Evolutionary conservation across 1,140 invertebrate genomes (phyloP).

Genomic region (Adelges cooleyi): DNA sequence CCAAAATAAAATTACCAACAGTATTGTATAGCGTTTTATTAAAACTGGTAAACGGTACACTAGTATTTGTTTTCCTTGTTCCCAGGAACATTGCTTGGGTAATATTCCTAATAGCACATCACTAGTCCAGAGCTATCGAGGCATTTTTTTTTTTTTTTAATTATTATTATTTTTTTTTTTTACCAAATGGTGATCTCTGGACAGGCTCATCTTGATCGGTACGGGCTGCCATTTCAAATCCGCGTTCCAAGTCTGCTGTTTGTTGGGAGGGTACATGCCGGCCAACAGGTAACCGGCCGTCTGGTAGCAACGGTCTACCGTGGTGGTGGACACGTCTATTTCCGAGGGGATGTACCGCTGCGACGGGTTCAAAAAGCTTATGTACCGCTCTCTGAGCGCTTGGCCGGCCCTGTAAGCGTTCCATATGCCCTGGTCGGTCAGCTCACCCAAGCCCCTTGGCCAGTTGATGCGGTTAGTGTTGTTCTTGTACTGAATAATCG

Average conservation of each 20-base stretch:
- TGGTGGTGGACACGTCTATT: constrained; percentile 2
- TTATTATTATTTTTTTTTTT: too few relatives aligned
- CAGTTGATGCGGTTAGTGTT: constrained; percentile 52
- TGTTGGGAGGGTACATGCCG: constrained; percentile 21
- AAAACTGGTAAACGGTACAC: too few relatives aligned
- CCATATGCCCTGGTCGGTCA: constrained; percentile 48
- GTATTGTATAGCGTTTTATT: too few relatives aligned
- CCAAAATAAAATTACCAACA: too few relatives aligned
- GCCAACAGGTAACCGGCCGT: constrained; percentile 4
- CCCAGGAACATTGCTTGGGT: too few relatives aligned
- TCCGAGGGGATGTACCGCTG: background rate
- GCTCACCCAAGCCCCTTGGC: constrained; percentile 63
- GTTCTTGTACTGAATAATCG: background rate
- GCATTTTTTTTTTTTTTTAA: too few relatives aligned
- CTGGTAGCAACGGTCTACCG: constrained; percentile 13
- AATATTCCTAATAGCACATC: too few relatives aligned
- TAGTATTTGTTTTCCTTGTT: too few relatives aligned
- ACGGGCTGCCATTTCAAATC: constrained; percentile 26
- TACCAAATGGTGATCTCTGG: background rate
- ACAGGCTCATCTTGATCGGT: constrained; percentile 10
- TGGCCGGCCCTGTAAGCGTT: constrained; percentile 9
- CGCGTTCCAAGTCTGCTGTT: constrained; percentile 16
- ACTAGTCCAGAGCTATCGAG: too few relatives aligned
- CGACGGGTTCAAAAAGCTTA: background rate
- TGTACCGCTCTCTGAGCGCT: constrained; percentile 18